phyloP scores from a whole-genome alignment of 2,888 invertebrate genomes.

The Euclidia mi region DNA sequence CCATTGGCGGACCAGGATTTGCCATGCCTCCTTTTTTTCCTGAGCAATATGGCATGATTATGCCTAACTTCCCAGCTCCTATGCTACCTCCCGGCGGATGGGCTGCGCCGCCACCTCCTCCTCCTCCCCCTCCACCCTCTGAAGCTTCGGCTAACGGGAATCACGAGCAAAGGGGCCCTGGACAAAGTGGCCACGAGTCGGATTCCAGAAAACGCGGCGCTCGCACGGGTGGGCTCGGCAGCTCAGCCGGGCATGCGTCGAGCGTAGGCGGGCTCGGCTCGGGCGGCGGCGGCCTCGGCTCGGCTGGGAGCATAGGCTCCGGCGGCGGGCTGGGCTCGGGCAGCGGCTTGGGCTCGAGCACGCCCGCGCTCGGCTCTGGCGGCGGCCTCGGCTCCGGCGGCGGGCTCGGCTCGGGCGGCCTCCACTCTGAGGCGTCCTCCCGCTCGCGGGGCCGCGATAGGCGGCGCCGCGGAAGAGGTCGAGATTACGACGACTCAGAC shows the following conservation, averaged over 20 bases:
- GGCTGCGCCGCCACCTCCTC: slow-evolving; percentile 78
- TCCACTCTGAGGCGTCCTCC: slow-evolving; percentile 55
- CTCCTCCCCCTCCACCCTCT: slow-evolving; percentile 78
- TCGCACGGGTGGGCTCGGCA: slow-evolving; percentile 65
- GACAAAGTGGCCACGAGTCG: slow-evolving; percentile 82
- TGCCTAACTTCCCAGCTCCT: slow-evolving; percentile 64
- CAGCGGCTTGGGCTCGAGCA: slow-evolving; percentile 53
- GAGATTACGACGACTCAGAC: slow-evolving; percentile 74
- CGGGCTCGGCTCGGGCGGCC: slow-evolving; percentile 62
- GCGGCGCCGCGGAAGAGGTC: slow-evolving; percentile 84
- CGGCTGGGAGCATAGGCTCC: slow-evolving; percentile 23
- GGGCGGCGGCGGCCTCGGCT: slow-evolving; percentile 59
- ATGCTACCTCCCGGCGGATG: slow-evolving; percentile 71
- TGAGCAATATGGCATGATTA: slow-evolving; percentile 84
- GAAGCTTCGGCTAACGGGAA: slow-evolving; percentile 65
- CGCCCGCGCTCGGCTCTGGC: slow-evolving; percentile 52
- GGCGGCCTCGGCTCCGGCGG: slow-evolving; percentile 66
- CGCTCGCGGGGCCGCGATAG: slow-evolving; percentile 77
- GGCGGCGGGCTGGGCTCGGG: slow-evolving; percentile 40
- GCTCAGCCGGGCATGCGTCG: slow-evolving; percentile 58
- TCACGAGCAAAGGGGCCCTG: slow-evolving; percentile 78
- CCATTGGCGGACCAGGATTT: slow-evolving; percentile 75
- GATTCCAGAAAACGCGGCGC: slow-evolving; percentile 85
- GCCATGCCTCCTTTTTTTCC: slow-evolving; percentile 82
- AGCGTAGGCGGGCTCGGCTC: slow-evolving; percentile 66